Conservation (phyloP, 2,797 vertebrate species). For the Columba guinea region DNA sequence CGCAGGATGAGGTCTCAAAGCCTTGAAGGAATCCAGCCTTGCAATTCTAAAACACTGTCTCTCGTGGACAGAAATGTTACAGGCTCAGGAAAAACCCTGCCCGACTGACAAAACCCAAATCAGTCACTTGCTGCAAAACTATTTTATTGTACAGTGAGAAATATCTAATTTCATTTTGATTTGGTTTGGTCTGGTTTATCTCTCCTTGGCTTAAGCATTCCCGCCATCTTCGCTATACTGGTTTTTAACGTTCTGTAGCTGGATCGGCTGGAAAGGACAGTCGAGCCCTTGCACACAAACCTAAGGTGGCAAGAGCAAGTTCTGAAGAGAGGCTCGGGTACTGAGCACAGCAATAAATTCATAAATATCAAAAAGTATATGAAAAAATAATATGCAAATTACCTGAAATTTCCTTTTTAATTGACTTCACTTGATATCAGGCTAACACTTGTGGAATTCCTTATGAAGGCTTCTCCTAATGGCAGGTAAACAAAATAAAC, state of each 20-base stretch:
- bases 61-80: not conserved
- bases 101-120: not conserved
- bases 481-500: not conserved
- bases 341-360: not conserved
- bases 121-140: not conserved
- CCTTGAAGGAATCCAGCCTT: slow-evolving; percentile 28
- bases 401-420: not conserved
- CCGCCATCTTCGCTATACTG: not conserved
- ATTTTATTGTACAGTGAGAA: not conserved
- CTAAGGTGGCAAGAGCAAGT: not conserved
- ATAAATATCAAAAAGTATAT: not conserved
- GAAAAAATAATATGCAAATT: not conserved
- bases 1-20: not conserved
- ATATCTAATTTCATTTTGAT: not conserved
- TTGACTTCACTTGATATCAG: not conserved
- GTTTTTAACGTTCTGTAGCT: not conserved
- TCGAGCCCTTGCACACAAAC: not conserved
- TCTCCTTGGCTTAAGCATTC: not conserved
- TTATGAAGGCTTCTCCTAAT: not conserved
- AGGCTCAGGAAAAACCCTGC: not conserved
- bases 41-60: not conserved
- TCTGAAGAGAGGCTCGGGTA: not conserved
- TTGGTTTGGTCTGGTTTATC: not conserved
- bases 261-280: not conserved
- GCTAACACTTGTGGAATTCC: not conserved